These are phyloP conservation scores for Hetaerina titia DNA, from an alignment of 2,888 invertebrate genomes.

Conservation along the genomic window DNA sequence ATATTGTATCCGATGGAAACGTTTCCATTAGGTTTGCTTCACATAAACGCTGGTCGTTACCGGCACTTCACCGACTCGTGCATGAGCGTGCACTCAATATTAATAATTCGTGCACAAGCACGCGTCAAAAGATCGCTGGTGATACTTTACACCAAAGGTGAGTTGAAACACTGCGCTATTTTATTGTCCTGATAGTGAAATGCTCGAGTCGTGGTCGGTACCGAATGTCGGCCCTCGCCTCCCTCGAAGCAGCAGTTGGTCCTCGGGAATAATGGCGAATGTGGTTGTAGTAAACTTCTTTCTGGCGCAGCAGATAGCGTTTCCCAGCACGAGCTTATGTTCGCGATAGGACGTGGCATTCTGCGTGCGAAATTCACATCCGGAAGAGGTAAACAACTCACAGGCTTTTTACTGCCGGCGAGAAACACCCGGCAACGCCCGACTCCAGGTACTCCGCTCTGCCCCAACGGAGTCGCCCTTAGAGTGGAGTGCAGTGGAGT, in stretches of 20 bases:
- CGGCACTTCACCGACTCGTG: no score
- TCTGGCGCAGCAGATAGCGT: neutral
- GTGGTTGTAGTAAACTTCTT: neutral
- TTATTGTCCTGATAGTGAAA: neutral
- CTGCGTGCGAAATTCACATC: neutral
- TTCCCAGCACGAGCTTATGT: conserved; percentile 7
- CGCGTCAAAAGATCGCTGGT: no score
- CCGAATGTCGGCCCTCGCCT: neutral
- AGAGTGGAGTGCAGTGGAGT: no score
- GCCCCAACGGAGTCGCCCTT: no score
- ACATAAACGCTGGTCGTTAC: no score
- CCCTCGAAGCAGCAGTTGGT: neutral
- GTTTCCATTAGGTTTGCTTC: no score
- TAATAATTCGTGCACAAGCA: no score
- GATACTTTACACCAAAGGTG: no score
- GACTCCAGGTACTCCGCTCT: neutral
- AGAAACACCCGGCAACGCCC: neutral
- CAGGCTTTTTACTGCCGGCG: neutral
- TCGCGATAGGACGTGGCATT: neutral
- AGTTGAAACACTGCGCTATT: no score
- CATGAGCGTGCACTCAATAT: no score
- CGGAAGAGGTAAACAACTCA: neutral
- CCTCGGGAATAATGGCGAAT: neutral
- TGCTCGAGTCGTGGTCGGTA: neutral
- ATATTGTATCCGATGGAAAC: no score